A percentile compares a stretch with the other conserved stretches of the same genome.
phyloP scores from a whole-genome alignment of 64 coral and sea anemone genomes.

The Montipora cactus region DNA sequence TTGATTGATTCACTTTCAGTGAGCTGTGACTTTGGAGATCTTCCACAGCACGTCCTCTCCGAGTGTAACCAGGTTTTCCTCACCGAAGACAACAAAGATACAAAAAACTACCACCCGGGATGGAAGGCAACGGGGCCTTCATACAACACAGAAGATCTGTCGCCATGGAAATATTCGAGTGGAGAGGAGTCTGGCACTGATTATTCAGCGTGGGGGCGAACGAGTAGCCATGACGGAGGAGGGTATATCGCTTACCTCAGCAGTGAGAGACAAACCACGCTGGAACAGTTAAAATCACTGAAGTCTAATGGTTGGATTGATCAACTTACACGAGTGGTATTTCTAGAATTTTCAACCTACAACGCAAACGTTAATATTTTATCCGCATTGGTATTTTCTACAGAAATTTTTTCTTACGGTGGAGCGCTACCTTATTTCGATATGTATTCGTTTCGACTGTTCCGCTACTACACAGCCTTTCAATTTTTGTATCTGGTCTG shows the following conservation, averaged over 20 bases:
- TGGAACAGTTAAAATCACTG: neutral
- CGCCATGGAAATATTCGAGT: constrained; percentile 65
- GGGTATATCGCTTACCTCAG: constrained; percentile 62
- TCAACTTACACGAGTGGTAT: constrained; percentile 47
- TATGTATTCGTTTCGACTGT: constrained; percentile 71
- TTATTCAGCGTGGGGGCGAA: constrained; percentile 41
- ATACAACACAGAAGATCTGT: neutral
- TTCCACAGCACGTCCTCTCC: neutral
- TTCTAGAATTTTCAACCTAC: constrained; percentile 75
- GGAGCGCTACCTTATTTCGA: constrained; percentile 53
- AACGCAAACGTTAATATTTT: constrained; percentile 68
- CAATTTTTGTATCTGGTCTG: constrained; percentile 69
- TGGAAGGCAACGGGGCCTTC: neutral
- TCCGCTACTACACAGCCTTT: constrained; percentile 52
- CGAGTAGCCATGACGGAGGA: constrained; percentile 9
- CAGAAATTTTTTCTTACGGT: constrained; percentile 55
- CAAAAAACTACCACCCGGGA: neutral
- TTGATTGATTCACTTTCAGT: neutral
- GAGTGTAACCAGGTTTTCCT: neutral
- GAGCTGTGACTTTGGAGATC: neutral
- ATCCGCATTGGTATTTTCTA: constrained; percentile 28
- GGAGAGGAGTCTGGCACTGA: constrained; percentile 62
- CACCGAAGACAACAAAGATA: constrained; percentile 25
- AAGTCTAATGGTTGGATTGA: constrained; percentile 53
- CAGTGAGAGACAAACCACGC: neutral